Base-by-base conservation (phyloP, 2,888 invertebrate species). In the Chrysolina americana region DNA sequence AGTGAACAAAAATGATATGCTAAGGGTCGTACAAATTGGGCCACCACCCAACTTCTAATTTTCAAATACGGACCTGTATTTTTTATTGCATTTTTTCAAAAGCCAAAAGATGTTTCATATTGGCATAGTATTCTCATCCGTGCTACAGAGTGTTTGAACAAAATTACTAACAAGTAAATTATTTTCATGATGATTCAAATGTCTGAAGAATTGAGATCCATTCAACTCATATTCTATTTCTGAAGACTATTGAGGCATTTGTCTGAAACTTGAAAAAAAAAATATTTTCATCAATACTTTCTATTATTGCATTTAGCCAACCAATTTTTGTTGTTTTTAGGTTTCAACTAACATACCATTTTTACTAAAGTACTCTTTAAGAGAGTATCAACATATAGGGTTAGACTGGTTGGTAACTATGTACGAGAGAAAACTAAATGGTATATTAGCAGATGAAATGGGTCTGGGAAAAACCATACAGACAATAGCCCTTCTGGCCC, bases 371-470 rank as follows among this genome's bases (percentile, higher is more conserved):
- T 97, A 97, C 88, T 89, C 92, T 75, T 90, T 98, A 81, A 92
- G 98, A 83, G 98, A 98, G 89, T 98, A 98, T 89, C 98, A 98
- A 89, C 97, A 98, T 88, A 97, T 98, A 86, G 98, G 98, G 68
- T 91, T 98, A 83, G 98, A 98, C 89, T 98, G 98, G 98, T 90
- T 98, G 83, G 97, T 97, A 70, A 97, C 98, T 13, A 96, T 99
- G 95, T 95, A 95, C 87, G 96, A 98, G 83, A 93, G 97, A 84
- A 95, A 96, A 86, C 90, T 99, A 77, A 99, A 98, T 89, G 98
- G 98, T 77, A 98, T 98, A 86, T 91, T 98, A 71, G 98, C 98
- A 15, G 98, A 98, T 89, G 98, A 98, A 90, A 98, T 98, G 98
- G 98, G 98, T 83, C 91, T 98, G 80, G 98, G 98, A 79, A 98